Base-by-base conservation (phyloP, 2,888 invertebrate genomes). In the Acleris emargana region DNA sequence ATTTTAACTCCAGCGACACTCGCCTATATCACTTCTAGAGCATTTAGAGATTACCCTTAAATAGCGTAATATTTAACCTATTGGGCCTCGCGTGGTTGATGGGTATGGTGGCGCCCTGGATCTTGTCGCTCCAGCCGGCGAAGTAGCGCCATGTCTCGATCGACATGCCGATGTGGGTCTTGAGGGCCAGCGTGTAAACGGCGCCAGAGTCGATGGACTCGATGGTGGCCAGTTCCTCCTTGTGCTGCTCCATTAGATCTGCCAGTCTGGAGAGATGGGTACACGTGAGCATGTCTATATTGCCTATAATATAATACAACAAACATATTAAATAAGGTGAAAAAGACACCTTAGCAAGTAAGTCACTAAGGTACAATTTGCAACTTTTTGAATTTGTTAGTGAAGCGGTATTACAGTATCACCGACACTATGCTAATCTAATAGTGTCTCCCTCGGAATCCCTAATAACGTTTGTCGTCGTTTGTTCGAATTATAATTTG, bases 111-210 rank as follows among this genome's bases (percentile, higher is more conserved):
- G 94, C 89, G 0, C 99, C 99, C 80, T 97, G 97, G 63, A 98
- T 98, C 87, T 99, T 99, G 88, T 99, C 99, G 78, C 97, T 96
- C 97, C 99, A 99, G 4, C 98, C 99, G 4, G 98, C 99, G 87
- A 98, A 99, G 86, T 99, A 99, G 47, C 97, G 93, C 97, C 98
- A 99, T 0, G 98, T 98, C 80, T 99, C 98, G 58, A 99, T 98
- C 17, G 98, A 98, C 99, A 99, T 99, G 62, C 99, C 99, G 5
- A 99, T 94, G 87, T 99, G 99, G 0, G 99, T 99, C 84, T 99
- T 99, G 17, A 99, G 85, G 0, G 99, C 99, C 54, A 99, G 89
- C 0, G 99, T 99, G 89, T 99, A 99, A 0, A 99, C 99, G 0
- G 99, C 99, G 0, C 99, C 99, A 0, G 98, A 98, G 87, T 99